These are phyloP conservation scores for Lutraria rhynchaena DNA, from an alignment of 1,140 invertebrate species.

Conservation along the genomic window DNA sequence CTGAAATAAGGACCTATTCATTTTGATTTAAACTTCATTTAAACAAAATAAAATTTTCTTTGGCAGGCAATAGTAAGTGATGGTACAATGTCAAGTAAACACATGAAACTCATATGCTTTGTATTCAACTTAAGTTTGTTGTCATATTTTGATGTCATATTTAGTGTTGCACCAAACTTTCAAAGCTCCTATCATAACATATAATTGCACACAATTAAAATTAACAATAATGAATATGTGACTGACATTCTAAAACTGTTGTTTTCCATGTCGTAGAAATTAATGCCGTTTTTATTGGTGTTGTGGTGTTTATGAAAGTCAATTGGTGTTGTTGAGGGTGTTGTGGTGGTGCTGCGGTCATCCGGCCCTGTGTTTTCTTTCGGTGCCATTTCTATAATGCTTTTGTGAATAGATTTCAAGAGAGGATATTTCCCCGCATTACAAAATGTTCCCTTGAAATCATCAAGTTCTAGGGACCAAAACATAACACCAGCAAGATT, in stretches of 20 bases:
- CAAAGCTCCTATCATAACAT: too few relatives aligned
- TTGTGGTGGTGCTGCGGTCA: slow-evolving; percentile 1
- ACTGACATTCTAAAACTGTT: background rate
- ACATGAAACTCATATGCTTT: too few relatives aligned
- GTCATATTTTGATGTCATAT: too few relatives aligned
- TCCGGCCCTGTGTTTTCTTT: background rate
- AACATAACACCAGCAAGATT: slow-evolving; percentile 85
- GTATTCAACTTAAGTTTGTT: too few relatives aligned
- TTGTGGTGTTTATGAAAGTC: slow-evolving; percentile 32
- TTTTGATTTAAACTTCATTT: too few relatives aligned
- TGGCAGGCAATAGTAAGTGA: too few relatives aligned
- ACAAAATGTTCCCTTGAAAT: slow-evolving; percentile 76
- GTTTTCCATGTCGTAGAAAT: slow-evolving; percentile 19
- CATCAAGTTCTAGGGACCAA: slow-evolving; percentile 86
- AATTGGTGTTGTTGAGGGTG: slow-evolving; percentile 41
- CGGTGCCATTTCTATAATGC: slow-evolving; percentile 8
- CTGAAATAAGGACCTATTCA: too few relatives aligned
- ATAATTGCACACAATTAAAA: too few relatives aligned
- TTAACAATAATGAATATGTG: too few relatives aligned
- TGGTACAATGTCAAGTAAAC: too few relatives aligned
- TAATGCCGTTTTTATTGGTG: slow-evolving; percentile 43
- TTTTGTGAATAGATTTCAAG: slow-evolving; percentile 82
- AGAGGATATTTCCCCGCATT: slow-evolving; percentile 84
- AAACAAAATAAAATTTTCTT: too few relatives aligned
- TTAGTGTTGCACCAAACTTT: too few relatives aligned